phyloP scores from a whole-genome alignment of 1,140 invertebrate species.

The Aphaenogaster rudis region DNA sequence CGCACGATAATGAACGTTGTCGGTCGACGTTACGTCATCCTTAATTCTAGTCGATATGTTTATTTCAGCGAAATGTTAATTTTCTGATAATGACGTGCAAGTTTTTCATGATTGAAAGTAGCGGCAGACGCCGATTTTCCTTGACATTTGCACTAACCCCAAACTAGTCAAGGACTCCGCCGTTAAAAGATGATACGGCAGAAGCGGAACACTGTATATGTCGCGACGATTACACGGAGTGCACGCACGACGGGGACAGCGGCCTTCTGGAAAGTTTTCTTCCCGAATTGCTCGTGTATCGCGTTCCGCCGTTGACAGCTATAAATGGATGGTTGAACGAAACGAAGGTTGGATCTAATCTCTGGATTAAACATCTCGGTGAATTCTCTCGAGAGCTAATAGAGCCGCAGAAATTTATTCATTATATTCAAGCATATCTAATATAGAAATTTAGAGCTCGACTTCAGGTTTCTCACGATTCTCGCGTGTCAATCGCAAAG shows the following conservation, averaged over 20 bases:
- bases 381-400: neutral
- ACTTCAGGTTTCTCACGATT: neutral
- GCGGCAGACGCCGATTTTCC: neutral
- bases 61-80: neutral
- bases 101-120: neutral
- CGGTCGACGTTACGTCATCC: neutral
- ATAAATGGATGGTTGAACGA: neutral
- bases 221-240: neutral
- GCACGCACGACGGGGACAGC: neutral
- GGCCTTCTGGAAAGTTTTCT: conserved; percentile 71
- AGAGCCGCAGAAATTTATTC: neutral
- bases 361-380: neutral
- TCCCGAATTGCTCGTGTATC: conserved; percentile 25
- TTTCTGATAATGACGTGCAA: neutral
- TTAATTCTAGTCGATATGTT: neutral
- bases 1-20: neutral
- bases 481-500: neutral
- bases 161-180: neutral
- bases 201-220: conserved; percentile 13
- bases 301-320: neutral
- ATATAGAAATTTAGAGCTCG: neutral
- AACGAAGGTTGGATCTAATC: neutral
- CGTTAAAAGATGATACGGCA: neutral
- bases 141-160: neutral
- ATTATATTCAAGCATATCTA: neutral